Evolutionary conservation across 2,113 vertebrate genomes (phyloP), one percentile per base, ranked within the genome.

Genomic region (Oceanites oceanicus): DNA sequence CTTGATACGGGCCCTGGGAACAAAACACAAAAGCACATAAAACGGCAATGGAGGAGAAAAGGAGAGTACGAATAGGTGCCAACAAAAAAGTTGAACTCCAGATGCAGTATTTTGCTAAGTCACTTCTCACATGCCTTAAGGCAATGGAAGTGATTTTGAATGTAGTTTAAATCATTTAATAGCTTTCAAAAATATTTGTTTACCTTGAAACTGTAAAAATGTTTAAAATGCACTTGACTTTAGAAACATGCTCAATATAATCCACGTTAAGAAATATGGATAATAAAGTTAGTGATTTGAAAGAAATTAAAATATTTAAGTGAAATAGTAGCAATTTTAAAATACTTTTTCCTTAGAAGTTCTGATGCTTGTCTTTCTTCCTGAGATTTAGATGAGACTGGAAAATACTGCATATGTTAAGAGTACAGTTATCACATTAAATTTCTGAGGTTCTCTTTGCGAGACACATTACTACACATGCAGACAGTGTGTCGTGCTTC

Each of bases 1-100:
- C 99, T 97, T 99, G 99, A 94, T 99, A 99, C 0, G 98, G 99
- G 17, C 99, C 99, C 99, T 99, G 65, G 49, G 90, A 61, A 92
- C 30, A 96, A 85, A 96, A 67, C 42, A 91, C 0, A 65, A 12
- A 80, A 53, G 23, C 15, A 59, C 25, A 53, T 23, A 12, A 75
- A 70, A 52, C 7, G 26, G 72, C 58, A 40, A 9, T 1, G 36
- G 30, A 78, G 18, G 22, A 82, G 45, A 61, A 61, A 65, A 75
- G 36, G 32, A 80, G 42, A 55, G 34, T 8, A 36, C 9, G 72
- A 61, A 56, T 5, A 49, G 3, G 23, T 16, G 29, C 19, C 49
- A 80, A 49, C 11, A 71, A 50, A 74, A 92, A 83, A 38, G 47
- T 4, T 79, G n/a, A 67, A 56, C 19, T 50, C 17, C 63, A 49